phyloP scores from a whole-genome alignment of 2,888 invertebrate species.

The Melanchra persicariae region DNA sequence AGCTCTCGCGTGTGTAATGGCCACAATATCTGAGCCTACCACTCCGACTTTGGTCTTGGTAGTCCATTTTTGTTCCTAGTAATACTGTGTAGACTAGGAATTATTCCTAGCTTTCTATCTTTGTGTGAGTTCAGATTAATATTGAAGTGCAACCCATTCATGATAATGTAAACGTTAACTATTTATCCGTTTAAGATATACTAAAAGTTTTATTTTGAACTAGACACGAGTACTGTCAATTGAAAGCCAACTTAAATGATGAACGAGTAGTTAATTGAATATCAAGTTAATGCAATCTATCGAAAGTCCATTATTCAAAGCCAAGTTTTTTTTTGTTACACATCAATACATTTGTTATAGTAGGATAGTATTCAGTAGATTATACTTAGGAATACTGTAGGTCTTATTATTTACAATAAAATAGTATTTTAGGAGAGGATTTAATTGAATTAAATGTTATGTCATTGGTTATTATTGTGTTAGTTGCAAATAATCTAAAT shows the following conservation, averaged over 20 bases:
- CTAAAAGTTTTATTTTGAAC: too few relatives aligned
- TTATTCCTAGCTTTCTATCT: too few relatives aligned
- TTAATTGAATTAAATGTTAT: not conserved
- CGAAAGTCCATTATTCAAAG: slow-evolving; percentile 55
- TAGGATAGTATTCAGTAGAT: slow-evolving; percentile 26
- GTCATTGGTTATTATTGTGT: not conserved
- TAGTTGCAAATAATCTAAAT: slow-evolving; percentile 3
- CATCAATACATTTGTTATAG: slow-evolving; percentile 7
- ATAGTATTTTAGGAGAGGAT: slow-evolving; percentile 9
- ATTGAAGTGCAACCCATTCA: too few relatives aligned
- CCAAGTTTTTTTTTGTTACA: slow-evolving; percentile 46
- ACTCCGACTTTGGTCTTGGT: slow-evolving; percentile 52
- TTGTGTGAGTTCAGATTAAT: too few relatives aligned
- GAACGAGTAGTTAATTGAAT: slow-evolving; percentile 13
- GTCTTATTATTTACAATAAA: slow-evolving; percentile 58
- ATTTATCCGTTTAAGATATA: too few relatives aligned
- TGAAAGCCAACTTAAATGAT: not conserved
- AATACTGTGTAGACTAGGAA: too few relatives aligned
- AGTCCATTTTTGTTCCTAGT: too few relatives aligned
- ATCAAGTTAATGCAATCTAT: slow-evolving; percentile 49
- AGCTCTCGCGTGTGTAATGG: slow-evolving; percentile 55
- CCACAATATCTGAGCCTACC: too few relatives aligned
- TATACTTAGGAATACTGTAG: slow-evolving; percentile 59
- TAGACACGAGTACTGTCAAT: not conserved
- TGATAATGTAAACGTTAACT: too few relatives aligned